These are phyloP conservation scores for Seriola rivoliana DNA, from an alignment of 2,113 vertebrate genomes.

Conservation along the genomic window DNA sequence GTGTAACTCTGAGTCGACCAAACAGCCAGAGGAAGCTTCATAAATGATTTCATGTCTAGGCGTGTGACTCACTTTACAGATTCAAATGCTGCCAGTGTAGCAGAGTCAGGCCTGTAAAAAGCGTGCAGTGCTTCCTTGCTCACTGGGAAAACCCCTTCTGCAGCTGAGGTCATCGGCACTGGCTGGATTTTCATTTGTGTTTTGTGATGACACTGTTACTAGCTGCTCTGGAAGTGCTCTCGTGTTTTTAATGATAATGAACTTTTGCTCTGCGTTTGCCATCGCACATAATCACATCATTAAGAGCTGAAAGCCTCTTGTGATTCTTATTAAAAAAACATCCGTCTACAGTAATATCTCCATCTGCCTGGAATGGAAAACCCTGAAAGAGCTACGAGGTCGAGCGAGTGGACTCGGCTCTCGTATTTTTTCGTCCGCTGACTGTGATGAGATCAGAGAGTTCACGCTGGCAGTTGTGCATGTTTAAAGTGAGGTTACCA, in stretches of 20 bases:
- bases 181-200: constrained; percentile 39
- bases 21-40: constrained; percentile 65
- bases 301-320: constrained; percentile 1
- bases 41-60: constrained; percentile 72
- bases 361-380: constrained; percentile 14
- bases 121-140: constrained; percentile 29
- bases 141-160: constrained; percentile 55
- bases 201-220: constrained; percentile 31
- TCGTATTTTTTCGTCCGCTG: background rate
- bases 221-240: background rate
- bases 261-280: constrained; percentile 15
- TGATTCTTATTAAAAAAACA: constrained; percentile 8
- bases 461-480: constrained; percentile 48
- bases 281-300: background rate
- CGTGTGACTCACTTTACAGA: constrained; percentile 64
- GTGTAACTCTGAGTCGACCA: constrained; percentile 45
- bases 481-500: constrained; percentile 67
- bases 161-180: constrained; percentile 38
- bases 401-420: background rate
- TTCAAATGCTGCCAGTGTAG: constrained; percentile 22
- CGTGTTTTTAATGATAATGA: constrained; percentile 9
- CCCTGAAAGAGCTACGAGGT: constrained; percentile 11
- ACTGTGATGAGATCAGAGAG: constrained; percentile 63
- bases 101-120: constrained; percentile 39
- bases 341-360: background rate